phyloP scores from a whole-genome alignment of 2,888 invertebrate species.

The Lochmaea capreae region DNA sequence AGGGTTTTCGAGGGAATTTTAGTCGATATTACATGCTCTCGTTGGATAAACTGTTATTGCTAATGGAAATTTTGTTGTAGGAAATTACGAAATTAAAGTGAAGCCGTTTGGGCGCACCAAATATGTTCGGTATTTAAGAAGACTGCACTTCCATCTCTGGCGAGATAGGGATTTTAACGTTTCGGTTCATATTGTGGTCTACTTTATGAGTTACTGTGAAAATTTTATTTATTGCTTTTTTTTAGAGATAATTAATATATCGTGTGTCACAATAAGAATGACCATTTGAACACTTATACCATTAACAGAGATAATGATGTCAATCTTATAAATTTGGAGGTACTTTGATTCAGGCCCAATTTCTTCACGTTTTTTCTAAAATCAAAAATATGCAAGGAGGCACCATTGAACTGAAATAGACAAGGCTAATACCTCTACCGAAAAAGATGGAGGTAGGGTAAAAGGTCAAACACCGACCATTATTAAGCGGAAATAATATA shows the following conservation, averaged over 20 bases:
- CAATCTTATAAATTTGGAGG: too few relatives aligned
- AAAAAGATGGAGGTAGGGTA: constrained; percentile 23
- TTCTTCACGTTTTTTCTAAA: not conserved
- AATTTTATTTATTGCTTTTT: too few relatives aligned
- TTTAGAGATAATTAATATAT: too few relatives aligned
- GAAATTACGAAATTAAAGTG: constrained; percentile 3
- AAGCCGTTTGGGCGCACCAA: not conserved
- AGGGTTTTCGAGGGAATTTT: constrained; percentile 16
- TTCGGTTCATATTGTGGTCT: too few relatives aligned
- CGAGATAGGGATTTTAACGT: too few relatives aligned
- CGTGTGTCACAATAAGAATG: too few relatives aligned
- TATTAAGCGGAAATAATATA: constrained; percentile 55
- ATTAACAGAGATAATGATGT: too few relatives aligned
- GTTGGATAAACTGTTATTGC: constrained; percentile 13
- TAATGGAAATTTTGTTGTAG: constrained; percentile 20
- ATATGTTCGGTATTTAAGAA: too few relatives aligned
- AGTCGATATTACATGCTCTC: constrained; percentile 6
- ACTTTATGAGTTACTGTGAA: too few relatives aligned
- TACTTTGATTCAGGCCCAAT: not conserved
- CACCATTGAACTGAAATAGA: constrained; percentile 36
- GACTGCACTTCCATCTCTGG: too few relatives aligned
- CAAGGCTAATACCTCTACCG: not conserved
- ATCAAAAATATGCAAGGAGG: constrained; percentile 21
- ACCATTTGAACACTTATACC: too few relatives aligned
- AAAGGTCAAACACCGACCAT: constrained; percentile 42